Evolutionary conservation across 2,113 vertebrate species (phyloP), one percentile per base, ranked within the genome.

Genomic region (Myotis lucifugus): DNA sequence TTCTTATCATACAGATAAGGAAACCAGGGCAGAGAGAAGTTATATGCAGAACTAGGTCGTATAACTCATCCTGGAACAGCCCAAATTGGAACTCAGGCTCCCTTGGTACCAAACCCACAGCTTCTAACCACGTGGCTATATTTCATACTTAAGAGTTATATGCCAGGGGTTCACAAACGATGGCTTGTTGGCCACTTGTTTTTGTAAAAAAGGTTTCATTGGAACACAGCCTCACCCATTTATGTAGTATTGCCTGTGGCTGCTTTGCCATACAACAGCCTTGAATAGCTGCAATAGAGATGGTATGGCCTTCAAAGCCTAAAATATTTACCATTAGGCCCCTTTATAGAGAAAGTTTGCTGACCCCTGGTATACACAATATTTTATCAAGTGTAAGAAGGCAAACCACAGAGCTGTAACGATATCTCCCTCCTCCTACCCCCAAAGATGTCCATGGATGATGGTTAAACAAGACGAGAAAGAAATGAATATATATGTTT

Each of bases 181-280:
- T 23, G 72, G n/a, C 8, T 5, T 4, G 0, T 0, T 1, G 46
- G 59, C 8, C 64, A 37, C 56, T 27, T 17, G 73, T 15, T 76
- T 90, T 42, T 42, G 13, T 42, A 11, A 34, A 73, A 76, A 17
- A 3, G 5, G 1, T 91, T 67, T 74, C 50, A 3, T 0, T 64
- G 66, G 64, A 37, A 54, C 81, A 64, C 0, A 27, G 42, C 69
- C 67, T 56, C 8, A 15, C 8, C 19, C 19, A 37, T 11, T 40
- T 56, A 8, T 6, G 29, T 23, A 34, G 34, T 27, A 29, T 8
- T 9, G 3, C n/a, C 64, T 48, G 4, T 56, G 83, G 32, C 29
- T 29, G 40, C 15, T 67, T 61, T 52, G 42, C 37, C n/a, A 4
- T 21, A 7, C 17, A 37, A 67, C 17, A 59, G 25, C 25, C 50